phyloP scores from a whole-genome alignment of 1,140 invertebrate genomes.

The Catajapyx aquilonaris region DNA sequence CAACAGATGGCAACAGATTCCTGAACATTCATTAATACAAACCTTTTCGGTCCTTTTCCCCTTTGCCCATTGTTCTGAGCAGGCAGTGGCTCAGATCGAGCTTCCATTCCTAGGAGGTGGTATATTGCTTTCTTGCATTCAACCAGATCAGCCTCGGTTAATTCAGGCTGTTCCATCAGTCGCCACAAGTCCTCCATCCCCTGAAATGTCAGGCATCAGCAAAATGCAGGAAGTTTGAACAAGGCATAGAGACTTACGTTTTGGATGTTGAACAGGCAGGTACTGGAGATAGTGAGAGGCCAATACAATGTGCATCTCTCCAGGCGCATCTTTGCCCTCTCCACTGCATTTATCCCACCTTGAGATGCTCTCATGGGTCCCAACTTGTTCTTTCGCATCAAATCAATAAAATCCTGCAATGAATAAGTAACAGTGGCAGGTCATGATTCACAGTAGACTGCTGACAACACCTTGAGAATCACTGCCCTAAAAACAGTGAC shows the following conservation, averaged over 20 bases:
- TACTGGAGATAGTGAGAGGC: constrained; percentile 78
- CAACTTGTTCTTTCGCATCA: constrained; percentile 68
- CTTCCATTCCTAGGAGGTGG: constrained; percentile 57
- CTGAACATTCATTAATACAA: not conserved
- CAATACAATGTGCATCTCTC: constrained; percentile 69
- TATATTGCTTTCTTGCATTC: constrained; percentile 76
- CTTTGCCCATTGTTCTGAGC: constrained; percentile 32
- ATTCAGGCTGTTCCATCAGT: constrained; percentile 57
- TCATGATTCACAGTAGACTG: no score
- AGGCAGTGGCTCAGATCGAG: constrained; percentile 58
- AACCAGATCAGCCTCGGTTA: constrained; percentile 64
- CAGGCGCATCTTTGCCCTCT: constrained; percentile 41
- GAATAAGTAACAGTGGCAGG: no score
- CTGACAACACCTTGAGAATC: no score
- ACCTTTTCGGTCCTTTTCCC: constrained; percentile 29
- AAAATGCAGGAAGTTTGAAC: no score
- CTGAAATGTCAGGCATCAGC: no score
- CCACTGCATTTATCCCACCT: constrained; percentile 24
- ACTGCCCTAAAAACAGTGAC: constrained; percentile 9
- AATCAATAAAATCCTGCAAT: constrained; percentile 61
- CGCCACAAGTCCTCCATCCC: constrained; percentile 57
- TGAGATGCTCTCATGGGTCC: constrained; percentile 39
- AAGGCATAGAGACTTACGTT: constrained; percentile 44
- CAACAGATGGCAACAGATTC: not conserved
- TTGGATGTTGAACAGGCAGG: constrained; percentile 70